A percentile compares a stretch with the other conserved stretches of the same genome.
Evolutionary conservation across 2,113 vertebrate genomes (phyloP).

Genomic region (Pachyramphus minor): DNA sequence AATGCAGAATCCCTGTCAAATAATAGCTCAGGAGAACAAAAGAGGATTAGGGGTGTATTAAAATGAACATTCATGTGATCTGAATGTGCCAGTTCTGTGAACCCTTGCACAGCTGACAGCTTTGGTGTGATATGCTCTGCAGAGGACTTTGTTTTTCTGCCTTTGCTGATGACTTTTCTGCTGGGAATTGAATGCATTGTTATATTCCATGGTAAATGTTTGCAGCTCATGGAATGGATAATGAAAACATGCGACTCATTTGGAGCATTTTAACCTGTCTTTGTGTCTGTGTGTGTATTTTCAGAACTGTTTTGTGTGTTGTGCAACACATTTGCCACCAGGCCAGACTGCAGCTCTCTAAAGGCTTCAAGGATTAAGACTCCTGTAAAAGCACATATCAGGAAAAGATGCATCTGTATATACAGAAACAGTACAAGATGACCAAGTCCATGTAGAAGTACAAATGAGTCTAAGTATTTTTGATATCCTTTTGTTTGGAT

Average conservation of each 20-base stretch:
- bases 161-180: neutral
- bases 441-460: neutral
- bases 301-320: neutral
- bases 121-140: neutral
- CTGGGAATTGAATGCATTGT: neutral
- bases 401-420: neutral
- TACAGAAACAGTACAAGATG: neutral
- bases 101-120: neutral
- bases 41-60: neutral
- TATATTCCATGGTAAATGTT: neutral
- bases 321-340: neutral
- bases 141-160: neutral
- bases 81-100: neutral
- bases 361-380: neutral
- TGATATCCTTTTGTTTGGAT: neutral
- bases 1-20: neutral
- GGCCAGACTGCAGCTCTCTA: neutral
- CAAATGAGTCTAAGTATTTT: neutral
- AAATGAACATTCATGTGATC: neutral
- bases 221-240: neutral
- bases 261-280: neutral
- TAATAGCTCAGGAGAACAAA: neutral
- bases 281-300: neutral
- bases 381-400: neutral
- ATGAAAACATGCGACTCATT: neutral